Evolutionary conservation across 1,140 invertebrate species (phyloP), one percentile per base, ranked within the genome.

Genomic region (Fopius arisanus): DNA sequence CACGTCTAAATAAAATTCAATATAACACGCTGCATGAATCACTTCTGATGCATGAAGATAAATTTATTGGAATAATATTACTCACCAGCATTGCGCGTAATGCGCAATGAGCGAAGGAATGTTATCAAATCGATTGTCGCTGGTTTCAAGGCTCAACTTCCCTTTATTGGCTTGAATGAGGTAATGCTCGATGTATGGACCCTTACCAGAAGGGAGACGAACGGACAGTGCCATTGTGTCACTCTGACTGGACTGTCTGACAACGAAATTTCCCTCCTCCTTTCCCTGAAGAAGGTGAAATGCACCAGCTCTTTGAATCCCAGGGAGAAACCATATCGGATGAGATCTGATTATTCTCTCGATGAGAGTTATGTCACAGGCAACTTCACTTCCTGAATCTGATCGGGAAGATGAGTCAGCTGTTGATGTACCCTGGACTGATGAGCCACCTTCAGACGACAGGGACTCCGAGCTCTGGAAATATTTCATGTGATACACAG

Each of bases 201-300:
- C 95, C 79, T 94, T 95, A 79, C 94, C 93, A 23, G 92, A 90
- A 0, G 96, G 95, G 77, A 98, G 88, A 59, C 96, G 92, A 23
- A 98, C 96, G 28, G 96, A 97, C 63, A 99, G 91, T 16, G 97
- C 97, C 95, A 98, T 97, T 21, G 96, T 97, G 78, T 95, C 93
- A 4, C 92, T 91, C 82, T 97, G 96, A 82, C 96, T 98, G 9
- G 96, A 98, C 81, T 97, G 95, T 23, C 97, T 91, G 6, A 98
- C 96, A 6, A 98, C 96, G 82, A 98, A 98, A 82, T 95, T 96
- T 90, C 96, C 96, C 86, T 96, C 94, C 82, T 96, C 95, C 85
- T 97, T 96, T 80, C 96, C 95, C 87, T 97, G 96, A 10, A 98
- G 91, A 71, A 98, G 90, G 88, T 98, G 96, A 73, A 97, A 95